These are phyloP conservation scores for Otis tarda DNA, from an alignment of 2,113 vertebrate species.

Conservation along the genomic window DNA sequence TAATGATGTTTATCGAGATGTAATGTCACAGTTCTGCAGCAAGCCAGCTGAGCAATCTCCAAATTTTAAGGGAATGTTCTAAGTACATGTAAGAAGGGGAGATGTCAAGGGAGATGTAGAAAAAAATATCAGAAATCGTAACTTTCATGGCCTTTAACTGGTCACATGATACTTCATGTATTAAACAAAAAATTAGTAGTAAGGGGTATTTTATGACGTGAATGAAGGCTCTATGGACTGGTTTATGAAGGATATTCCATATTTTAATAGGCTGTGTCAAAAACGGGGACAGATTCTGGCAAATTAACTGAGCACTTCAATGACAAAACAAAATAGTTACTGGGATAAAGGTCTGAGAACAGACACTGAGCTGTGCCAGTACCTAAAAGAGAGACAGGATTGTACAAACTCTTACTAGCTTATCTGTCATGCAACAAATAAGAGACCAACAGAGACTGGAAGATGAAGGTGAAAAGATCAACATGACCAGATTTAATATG, in stretches of 20 bases:
- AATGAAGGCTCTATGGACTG: neutral
- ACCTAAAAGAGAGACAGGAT: neutral
- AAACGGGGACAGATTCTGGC: neutral
- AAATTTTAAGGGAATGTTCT: neutral
- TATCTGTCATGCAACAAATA: neutral
- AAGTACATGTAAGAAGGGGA: neutral
- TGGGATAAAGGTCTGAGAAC: neutral
- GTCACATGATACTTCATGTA: neutral
- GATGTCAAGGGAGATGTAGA: neutral
- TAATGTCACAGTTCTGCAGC: neutral
- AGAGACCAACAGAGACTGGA: neutral
- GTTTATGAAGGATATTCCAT: neutral
- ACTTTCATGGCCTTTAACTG: neutral
- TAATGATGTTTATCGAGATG: neutral
- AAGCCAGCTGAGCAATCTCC: constrained; percentile 17
- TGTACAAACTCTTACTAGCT: neutral
- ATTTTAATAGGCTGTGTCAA: neutral
- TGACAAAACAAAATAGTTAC: neutral
- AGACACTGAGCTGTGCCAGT: neutral
- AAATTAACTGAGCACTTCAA: neutral
- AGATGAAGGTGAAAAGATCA: neutral
- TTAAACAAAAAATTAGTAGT: neutral
- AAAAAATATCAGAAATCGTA: neutral
- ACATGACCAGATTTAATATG: neutral
- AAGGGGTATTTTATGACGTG: neutral